These are phyloP conservation scores for Phymatocera aterrima DNA, from an alignment of 2,888 invertebrate species.

Conservation along the genomic window DNA sequence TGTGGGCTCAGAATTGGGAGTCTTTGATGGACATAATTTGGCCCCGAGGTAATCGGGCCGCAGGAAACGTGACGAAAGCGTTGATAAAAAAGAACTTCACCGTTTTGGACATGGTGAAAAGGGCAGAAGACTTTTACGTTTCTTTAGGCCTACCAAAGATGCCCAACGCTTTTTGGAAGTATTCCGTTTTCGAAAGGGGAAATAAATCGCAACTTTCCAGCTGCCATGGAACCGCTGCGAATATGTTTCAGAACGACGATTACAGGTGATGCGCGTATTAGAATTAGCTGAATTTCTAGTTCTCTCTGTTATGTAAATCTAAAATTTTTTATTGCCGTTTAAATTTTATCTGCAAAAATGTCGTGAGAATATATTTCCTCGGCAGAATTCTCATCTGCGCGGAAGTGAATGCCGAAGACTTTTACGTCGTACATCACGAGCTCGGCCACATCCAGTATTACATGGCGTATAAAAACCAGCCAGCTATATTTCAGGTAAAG, in stretches of 20 bases:
- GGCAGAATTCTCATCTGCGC: constrained; percentile 82
- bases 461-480: constrained; percentile 82
- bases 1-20: constrained; percentile 86
- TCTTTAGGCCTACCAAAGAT: constrained; percentile 81
- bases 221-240: constrained; percentile 86
- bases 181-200: constrained; percentile 76
- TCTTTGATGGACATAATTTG: constrained; percentile 78
- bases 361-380: neutral
- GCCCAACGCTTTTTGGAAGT: constrained; percentile 80
- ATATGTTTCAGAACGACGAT: constrained; percentile 82
- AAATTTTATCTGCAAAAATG: neutral
- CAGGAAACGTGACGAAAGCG: constrained; percentile 75
- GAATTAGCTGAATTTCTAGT: neutral
- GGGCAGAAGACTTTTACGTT: constrained; percentile 82
- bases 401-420: constrained; percentile 78
- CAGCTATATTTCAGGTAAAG: constrained; percentile 80
- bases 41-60: constrained; percentile 73
- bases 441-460: constrained; percentile 87
- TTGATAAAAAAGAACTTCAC: constrained; percentile 78
- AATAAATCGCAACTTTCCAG: constrained; percentile 68
- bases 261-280: constrained; percentile 81
- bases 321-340: too few relatives aligned
- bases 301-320: neutral
- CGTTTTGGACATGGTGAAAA: constrained; percentile 78
- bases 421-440: constrained; percentile 84